Base-by-base conservation (phyloP, 2,113 vertebrate genomes). In the Sinocyclocheilus grahami region DNA sequence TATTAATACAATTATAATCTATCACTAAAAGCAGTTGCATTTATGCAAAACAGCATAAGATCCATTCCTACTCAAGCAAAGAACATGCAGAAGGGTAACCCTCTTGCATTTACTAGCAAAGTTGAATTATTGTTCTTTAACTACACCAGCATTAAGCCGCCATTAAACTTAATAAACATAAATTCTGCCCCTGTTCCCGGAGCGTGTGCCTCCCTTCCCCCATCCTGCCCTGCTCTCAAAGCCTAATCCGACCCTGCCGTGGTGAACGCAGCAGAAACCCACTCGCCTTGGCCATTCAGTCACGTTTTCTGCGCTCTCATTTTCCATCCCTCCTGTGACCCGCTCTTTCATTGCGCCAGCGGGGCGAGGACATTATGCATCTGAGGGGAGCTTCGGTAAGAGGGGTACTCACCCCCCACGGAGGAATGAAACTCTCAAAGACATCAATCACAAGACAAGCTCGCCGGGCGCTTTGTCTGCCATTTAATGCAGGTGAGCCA, bases 251-350 rank as follows among this genome's bases (percentile, higher is more conserved):
- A 63, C 77, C 58, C 78, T 63, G 65, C 86, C 78, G 20, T 46
- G 81, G 71, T 76, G 80, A 79, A 20, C 82, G 85, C 67, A 58
- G 27, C 82, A 83, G 82, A 83, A 39, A 58, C 81, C 65, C 63
- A 67, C 82, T 83, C 82, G 74, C 60, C 42, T 74, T 14, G 33
- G 33, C 60, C 79, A 78, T 86, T 86, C 65, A 81, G 80, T 84
- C 84, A 67, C 75, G 78, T 84, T 85, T 74, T 85, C 71, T 58
- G 71, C 78, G 22, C 79, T 39, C 89, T 88, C 87, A 55, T 86
- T 82, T 82, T 85, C 87, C 78, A 22, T 75, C 82, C 82, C 84
- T 74, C 87, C 82, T 37, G 62, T 84, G 85, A 90, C 88, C 88
- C 81, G 13, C 42, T 42, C 67, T 80, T 86, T 87, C 84, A 86